phyloP scores from a whole-genome alignment of 2,797 vertebrate genomes.

The Euphonia xanthogaster region DNA sequence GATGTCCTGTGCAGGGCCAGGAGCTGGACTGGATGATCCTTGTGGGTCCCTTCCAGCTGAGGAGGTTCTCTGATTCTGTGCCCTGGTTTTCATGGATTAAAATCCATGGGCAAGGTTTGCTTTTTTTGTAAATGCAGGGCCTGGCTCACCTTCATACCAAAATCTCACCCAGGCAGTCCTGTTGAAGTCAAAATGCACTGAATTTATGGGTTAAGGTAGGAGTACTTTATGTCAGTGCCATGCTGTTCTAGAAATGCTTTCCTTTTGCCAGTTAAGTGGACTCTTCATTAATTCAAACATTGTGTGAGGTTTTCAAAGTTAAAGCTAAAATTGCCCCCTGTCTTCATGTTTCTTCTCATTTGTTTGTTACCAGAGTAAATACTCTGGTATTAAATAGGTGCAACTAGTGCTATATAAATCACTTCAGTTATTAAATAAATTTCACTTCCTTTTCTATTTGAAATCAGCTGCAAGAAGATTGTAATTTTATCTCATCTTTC shows the following conservation, averaged over 20 bases:
- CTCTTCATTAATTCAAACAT: neutral
- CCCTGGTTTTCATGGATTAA: neutral
- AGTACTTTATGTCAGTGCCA: neutral
- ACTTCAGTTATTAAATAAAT: neutral
- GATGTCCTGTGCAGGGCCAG: neutral
- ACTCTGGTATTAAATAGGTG: neutral
- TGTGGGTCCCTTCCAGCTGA: fast-evolving
- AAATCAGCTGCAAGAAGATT: neutral
- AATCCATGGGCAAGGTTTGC: neutral
- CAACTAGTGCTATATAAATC: neutral
- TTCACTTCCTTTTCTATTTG: neutral
- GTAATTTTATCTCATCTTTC: neutral
- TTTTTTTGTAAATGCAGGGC: neutral
- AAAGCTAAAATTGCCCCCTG: neutral
- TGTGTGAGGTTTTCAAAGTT: neutral
- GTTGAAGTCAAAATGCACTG: neutral
- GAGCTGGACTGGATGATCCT: neutral
- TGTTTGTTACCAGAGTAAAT: neutral
- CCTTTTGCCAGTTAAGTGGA: neutral
- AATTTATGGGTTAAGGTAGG: neutral
- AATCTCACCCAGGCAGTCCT: neutral
- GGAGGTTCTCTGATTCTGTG: neutral
- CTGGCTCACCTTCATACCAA: neutral
- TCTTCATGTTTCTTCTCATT: neutral
- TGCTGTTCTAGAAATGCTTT: neutral